Conservation (phyloP, 35 echinoderm and acorn worm species). For the Amphiura filiformis region DNA sequence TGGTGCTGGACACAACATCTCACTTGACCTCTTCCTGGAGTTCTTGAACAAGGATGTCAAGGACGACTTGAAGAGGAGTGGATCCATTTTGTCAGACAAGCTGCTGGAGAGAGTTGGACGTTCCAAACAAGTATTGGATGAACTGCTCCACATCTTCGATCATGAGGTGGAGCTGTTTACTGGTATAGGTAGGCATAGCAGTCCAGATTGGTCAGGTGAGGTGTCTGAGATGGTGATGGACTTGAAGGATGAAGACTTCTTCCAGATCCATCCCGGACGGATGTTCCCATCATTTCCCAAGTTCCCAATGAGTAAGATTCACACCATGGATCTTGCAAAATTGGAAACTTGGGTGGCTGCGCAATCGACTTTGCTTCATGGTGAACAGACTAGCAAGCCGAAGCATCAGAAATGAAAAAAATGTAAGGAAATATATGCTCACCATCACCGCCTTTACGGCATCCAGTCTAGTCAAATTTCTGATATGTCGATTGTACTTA, state of each 20-base stretch:
- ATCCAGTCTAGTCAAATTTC: background rate
- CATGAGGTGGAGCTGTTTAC: background rate
- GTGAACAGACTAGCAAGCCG: background rate
- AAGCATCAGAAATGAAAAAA: background rate
- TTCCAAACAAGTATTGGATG: background rate
- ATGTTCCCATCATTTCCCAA: background rate
- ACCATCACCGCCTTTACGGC: background rate
- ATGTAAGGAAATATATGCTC: background rate
- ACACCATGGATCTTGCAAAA: background rate
- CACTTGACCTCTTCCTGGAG: background rate
- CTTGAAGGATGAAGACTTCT: background rate
- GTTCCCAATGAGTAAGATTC: background rate
- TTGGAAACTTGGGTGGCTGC: background rate
- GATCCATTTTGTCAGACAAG: background rate
- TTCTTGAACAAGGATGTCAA: background rate
- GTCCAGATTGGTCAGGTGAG: background rate
- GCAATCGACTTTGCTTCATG: background rate
- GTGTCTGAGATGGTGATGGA: background rate
- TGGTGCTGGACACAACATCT: background rate
- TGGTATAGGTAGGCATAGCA: background rate
- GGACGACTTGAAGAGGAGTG: background rate
- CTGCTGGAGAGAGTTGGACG: background rate
- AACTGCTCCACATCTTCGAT: background rate
- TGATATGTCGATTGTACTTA: background rate
- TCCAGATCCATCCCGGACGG: background rate